Percentiles rank a stretch among this genome's conserved stretches.
Conservation (phyloP, 2,888 invertebrate genomes). For the Eudasyphora cyanicolor region DNA sequence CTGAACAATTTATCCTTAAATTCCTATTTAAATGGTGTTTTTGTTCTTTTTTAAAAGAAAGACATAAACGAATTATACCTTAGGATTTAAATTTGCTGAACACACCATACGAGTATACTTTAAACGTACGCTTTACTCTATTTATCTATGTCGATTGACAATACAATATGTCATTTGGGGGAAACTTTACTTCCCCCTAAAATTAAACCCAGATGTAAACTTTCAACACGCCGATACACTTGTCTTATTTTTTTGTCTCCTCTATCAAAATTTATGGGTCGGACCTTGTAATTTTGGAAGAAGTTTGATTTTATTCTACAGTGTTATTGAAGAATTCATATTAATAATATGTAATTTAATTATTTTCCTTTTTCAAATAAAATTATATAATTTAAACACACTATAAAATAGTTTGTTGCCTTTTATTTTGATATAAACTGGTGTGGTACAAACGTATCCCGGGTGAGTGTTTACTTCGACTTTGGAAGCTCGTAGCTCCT, state of each 20-base stretch:
- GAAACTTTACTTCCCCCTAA: neutral
- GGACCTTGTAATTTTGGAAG: too few relatives aligned
- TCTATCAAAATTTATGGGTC: too few relatives aligned
- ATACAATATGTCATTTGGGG: neutral
- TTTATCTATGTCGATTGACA: conserved; percentile 4
- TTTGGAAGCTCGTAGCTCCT: neutral
- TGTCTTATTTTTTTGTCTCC: too few relatives aligned
- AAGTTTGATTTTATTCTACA: too few relatives aligned
- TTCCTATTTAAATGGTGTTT: too few relatives aligned
- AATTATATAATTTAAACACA: neutral
- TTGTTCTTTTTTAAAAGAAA: too few relatives aligned
- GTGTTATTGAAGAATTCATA: too few relatives aligned
- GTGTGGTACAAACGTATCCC: neutral
- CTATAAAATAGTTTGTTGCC: neutral
- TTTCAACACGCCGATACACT: too few relatives aligned
- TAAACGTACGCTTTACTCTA: conserved; percentile 3
- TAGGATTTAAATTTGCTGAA: neutral
- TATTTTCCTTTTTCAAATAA: neutral
- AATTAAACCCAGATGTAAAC: neutral
- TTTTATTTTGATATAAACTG: neutral
- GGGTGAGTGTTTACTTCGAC: neutral
- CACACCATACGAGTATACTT: conserved; percentile 5
- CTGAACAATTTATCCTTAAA: too few relatives aligned
- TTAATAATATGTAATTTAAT: neutral
- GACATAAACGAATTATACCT: too few relatives aligned